Evolutionary conservation across 2,888 invertebrate genomes (phyloP), one percentile per base, ranked within the genome.

Genomic region (Drosophila putrida): DNA sequence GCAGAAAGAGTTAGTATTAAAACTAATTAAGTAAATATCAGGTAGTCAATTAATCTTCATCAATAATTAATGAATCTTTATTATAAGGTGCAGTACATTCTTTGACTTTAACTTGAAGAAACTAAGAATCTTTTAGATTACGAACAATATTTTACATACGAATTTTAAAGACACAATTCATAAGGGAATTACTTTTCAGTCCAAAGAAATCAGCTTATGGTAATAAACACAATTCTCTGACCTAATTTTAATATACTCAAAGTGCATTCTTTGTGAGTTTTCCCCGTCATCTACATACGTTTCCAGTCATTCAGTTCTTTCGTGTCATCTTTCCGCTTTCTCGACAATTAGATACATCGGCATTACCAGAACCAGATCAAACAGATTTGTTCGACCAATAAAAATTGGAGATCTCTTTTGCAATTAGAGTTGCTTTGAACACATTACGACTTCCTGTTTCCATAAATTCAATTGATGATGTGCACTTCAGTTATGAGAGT

Each of bases 381-480:
- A 71, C 20, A 49, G 50, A 38, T 35, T 49, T 50, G 27, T 60
- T 38, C 44, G 50, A 36, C 38, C 47, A 41, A 50, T 49, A 11
- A 44, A 60, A 31, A 20, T 2, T 10, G n/a, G n/a, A n/a, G n/a
- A 54, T 6, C 11, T 10, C 10, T 11, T 13, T 33, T 36, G 63
- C 79, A 79, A 75, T 79, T 75, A 75, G 64, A 33, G 54, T 58
- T 58, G 57, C 47, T 49, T 36, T 28, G 11, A 46, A 74, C 33
- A 59, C 44, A 75, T 75, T 47, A 58, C 60, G 46, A 75, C 64
- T 76, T 76, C 80, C 76, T 70, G 79, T 62, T 69, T 51, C 49
- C 53, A 53, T 36, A 36, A 13, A n/a, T 51, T 64, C 54, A 73
- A 73, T 73, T 75, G 55, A 72, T 74, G 75, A 41, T 49, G 44